phyloP scores from a whole-genome alignment of 64 coral and sea anemone species.

The Dendronephthya gigantea region DNA sequence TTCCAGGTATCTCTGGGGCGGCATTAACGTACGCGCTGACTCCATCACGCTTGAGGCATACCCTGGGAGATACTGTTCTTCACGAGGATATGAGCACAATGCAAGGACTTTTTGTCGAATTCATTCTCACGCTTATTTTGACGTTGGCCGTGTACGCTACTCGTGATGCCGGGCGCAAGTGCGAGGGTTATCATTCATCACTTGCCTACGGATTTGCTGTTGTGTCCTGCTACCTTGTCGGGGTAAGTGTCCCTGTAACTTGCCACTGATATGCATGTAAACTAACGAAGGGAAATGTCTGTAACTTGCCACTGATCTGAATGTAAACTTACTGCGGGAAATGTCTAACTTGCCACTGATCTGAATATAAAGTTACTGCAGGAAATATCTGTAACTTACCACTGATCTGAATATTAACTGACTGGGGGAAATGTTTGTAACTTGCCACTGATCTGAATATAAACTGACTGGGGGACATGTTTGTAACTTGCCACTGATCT shows the following conservation, averaged over 20 bases:
- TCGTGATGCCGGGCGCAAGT: neutral
- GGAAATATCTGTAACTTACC: no score
- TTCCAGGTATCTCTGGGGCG: neutral
- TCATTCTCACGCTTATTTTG: neutral
- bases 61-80: neutral
- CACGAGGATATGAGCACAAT: neutral
- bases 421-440: no score
- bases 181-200: neutral
- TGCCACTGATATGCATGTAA: no score
- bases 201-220: neutral
- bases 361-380: no score
- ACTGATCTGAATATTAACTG: no score
- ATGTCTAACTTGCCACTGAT: no score
- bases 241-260: neutral
- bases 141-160: slow-evolving; percentile 5
- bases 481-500: no score
- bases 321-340: no score
- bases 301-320: no score
- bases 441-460: no score
- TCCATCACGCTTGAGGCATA: neutral
- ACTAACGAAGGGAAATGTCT: no score
- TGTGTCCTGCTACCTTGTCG: neutral
- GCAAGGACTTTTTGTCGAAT: neutral
- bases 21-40: neutral
- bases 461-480: no score